Evolutionary conservation across 1,140 invertebrate species (phyloP), one percentile per base, ranked within the genome.

Genomic region (Lasioglossum baleicum): DNA sequence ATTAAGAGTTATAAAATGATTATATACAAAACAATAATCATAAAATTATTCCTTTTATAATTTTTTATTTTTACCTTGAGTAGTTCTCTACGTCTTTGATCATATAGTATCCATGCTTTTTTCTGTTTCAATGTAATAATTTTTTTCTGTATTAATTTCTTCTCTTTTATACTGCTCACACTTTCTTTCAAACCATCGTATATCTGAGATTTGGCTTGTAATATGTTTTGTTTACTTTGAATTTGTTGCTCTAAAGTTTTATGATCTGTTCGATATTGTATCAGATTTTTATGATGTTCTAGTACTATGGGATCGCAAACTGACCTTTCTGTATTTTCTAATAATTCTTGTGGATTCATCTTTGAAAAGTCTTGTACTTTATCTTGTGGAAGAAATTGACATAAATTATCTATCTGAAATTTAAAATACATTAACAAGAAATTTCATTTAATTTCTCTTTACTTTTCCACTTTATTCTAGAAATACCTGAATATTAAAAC

Each of bases 351-450:
- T 1, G 96, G 93, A 87, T 97, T 95, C 95, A 99, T 96, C 90
- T 97, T 97, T 0, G 98, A 96, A 95, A 99, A 99, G 89, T 99
- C 97, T 89, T 98, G 97, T 4, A 99, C 98, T 88, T 97, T 95
- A 87, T 99, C 98, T 94, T 99, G 99, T 0, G 99, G 98, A 67
- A 99, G 93, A 91, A 99, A 97, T 90, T 99, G 98, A 89, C 98
- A 99, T 8, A 99, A 94, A 93, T 99, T 99, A 80, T 97, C 96
- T 4, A 99, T 96, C 94, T 99, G 95, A 13, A 8, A 68, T 22
- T 31, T 17, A 61, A 80, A 63, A 63, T 15, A n/a, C n/a, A n/a
- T n/a, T n/a, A n/a, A n/a, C n/a, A n/a, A n/a, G n/a, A n/a, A n/a
- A n/a, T n/a, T n/a, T n/a, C n/a, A n/a, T n/a, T n/a, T n/a, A n/a